Evolutionary conservation across 2,888 invertebrate genomes (phyloP).

Genomic region (Willowsia nigromaculata): DNA sequence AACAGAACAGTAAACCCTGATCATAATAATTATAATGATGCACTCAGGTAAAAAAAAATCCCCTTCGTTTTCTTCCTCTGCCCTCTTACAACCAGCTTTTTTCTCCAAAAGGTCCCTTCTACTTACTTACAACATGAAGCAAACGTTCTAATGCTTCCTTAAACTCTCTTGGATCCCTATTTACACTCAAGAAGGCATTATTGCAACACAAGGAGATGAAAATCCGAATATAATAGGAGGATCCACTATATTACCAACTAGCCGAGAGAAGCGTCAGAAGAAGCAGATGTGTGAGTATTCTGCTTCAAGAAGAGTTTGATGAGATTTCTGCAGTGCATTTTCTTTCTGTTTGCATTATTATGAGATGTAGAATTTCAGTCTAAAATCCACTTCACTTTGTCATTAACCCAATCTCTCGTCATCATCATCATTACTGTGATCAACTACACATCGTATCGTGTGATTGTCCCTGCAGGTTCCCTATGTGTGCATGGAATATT

Average conservation of each 20-base stretch:
- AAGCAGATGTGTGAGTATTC: neutral
- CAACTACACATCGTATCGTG: constrained; percentile 6
- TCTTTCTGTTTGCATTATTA: neutral
- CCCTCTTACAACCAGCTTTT: constrained; percentile 29
- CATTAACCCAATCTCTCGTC: constrained; percentile 61
- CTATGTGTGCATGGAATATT: constrained; percentile 17
- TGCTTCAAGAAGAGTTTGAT: constrained; percentile 20
- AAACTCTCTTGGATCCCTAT: neutral
- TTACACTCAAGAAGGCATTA: neutral
- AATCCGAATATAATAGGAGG: constrained; percentile 8
- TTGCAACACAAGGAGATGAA: neutral
- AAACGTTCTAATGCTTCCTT: neutral
- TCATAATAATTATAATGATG: constrained; percentile 52
- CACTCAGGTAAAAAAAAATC: constrained; percentile 41
- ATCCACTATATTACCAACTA: neutral
- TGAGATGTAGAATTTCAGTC: neutral
- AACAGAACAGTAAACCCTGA: constrained; percentile 42
- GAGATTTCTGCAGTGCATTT: neutral
- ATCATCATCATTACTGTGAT: constrained; percentile 10
- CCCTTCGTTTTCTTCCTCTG: constrained; percentile 2
- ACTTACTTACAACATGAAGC: neutral
- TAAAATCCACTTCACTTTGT: constrained; percentile 54
- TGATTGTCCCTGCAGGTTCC: constrained; percentile 48
- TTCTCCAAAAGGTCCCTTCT: constrained; percentile 1
- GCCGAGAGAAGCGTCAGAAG: neutral